A percentile compares a stretch with the other conserved stretches of the same genome.
These are phyloP conservation scores for Diglossa brunneiventris DNA, from an alignment of 2,113 vertebrate genomes.

Conservation along the genomic window DNA sequence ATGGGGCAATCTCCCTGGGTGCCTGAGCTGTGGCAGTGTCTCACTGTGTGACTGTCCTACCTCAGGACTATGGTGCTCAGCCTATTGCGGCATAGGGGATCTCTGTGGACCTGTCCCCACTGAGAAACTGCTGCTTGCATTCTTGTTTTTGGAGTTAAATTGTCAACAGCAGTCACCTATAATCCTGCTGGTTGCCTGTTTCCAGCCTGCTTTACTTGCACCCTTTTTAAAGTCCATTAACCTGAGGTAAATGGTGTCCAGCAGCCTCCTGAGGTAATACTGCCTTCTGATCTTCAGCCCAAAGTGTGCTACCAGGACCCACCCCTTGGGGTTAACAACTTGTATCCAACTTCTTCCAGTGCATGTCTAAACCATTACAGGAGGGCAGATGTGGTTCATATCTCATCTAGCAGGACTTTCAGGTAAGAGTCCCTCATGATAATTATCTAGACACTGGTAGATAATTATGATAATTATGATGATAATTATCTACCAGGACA, in stretches of 20 bases:
- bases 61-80: not conserved
- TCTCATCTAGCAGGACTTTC: not conserved
- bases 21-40: not conserved
- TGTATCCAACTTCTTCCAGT: not conserved
- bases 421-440: not conserved
- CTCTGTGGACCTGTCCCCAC: not conserved
- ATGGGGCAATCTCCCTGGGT: not conserved
- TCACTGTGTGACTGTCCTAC: accelerated
- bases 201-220: not conserved
- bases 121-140: not conserved
- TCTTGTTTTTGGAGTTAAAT: not conserved
- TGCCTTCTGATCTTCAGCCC: not conserved
- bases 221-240: not conserved
- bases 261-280: not conserved
- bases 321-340: not conserved
- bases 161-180: not conserved
- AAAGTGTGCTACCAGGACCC: not conserved
- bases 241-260: not conserved
- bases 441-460: not conserved
- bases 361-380: not conserved
- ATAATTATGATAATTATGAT: no score
- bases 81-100: not conserved
- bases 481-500: not conserved
- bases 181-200: not conserved
- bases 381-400: not conserved